These are phyloP conservation scores for Hemaris fuciformis DNA, from an alignment of 2,888 invertebrate genomes.

Conservation along the genomic window DNA sequence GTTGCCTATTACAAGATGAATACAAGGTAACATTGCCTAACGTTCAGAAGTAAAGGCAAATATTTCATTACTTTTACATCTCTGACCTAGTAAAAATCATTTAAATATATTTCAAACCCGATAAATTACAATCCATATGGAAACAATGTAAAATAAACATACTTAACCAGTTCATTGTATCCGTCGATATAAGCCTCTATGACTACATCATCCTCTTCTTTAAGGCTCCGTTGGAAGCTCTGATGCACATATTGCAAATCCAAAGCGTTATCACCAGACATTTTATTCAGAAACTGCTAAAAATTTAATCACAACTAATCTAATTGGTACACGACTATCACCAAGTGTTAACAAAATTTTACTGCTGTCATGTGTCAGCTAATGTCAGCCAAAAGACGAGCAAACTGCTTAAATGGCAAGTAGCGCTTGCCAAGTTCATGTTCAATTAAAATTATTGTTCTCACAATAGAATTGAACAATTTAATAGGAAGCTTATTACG, in stretches of 20 bases:
- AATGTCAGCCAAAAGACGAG: not conserved
- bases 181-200: constrained; percentile 88
- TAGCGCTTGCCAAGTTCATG: not conserved
- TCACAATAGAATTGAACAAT: no score
- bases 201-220: constrained; percentile 87
- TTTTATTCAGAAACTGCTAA: constrained; percentile 42
- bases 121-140: constrained; percentile 43
- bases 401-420: not conserved
- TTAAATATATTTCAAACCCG: not conserved
- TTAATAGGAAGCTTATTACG: no score
- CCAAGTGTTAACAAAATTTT: not conserved
- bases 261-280: constrained; percentile 70
- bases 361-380: not conserved
- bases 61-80: not conserved
- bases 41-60: not conserved
- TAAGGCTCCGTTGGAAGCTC: constrained; percentile 84
- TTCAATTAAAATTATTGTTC: no score
- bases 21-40: no score
- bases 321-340: constrained; percentile 6
- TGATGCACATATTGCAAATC: constrained; percentile 77
- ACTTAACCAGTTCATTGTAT: constrained; percentile 92
- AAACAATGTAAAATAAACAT: constrained; percentile 26
- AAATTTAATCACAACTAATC: not conserved
- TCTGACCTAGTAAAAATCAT: not conserved
- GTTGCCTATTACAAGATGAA: no score